Evolutionary conservation across 2,888 invertebrate species (phyloP), one percentile per base, ranked within the genome.

Genomic region (Epinotia ramella): DNA sequence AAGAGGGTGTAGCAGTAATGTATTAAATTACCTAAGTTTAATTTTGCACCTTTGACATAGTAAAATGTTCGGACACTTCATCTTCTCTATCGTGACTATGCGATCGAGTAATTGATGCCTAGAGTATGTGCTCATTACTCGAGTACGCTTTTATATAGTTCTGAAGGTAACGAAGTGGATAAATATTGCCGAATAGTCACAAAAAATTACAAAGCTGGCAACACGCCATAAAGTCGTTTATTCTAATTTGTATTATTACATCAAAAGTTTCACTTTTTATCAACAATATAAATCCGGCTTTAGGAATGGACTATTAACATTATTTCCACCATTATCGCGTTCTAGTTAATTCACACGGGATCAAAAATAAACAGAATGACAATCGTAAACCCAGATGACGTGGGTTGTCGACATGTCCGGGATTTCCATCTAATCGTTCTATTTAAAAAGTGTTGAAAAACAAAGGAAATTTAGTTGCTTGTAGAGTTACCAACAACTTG

Each of bases 181-280:
- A 66, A 74, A 69, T 68, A 77, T 62, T 73, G 56, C 44, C 46
- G 70, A 75, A 66, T 76, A 63, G 56, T 63, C 56, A 66, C 60
- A 0, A 49, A 62, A 24, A 46, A 73, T 66, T 67, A 68, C 60
- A 18, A 71, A 73, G 77, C 81, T 84, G 82, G 81, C 81, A 78
- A 78, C 84, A 86, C 84, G 85, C 86, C 83, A 87, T 81, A 79
- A 77, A 79, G 80, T 80, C 80, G 83, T 84, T 83, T 78, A 78
- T 73, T 79, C 77, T 81, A 82, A 84, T 81, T 83, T 80, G 78
- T 80, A 75, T 79, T 79, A 57, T 3, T 3, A 53, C 28, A 1
- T 18, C 18, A 57, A 59, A 60, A 70, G 18, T 60, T 70, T 65
- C 53, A 24, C 60, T 66, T 75, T 59, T 64, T 40, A 20, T 59